Conservation (phyloP, 2,797 vertebrate genomes). For the Sternarchorhynchus goeldii region DNA sequence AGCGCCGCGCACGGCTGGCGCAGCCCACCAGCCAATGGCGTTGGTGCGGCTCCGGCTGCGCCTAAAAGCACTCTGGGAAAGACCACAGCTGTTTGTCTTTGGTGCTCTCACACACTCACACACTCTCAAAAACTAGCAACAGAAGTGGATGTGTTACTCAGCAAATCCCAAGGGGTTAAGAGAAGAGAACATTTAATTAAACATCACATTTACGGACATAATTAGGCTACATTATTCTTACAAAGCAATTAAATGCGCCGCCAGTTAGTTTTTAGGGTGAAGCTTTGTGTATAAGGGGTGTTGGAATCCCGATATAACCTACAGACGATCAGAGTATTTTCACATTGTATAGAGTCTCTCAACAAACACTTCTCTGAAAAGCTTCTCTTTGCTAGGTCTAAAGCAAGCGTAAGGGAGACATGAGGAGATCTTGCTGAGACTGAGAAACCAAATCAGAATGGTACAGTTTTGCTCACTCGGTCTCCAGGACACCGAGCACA, state of each 20-base stretch:
- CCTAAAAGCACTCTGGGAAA: conserved; percentile 21
- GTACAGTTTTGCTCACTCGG: background rate
- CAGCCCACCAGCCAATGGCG: conserved; percentile 28
- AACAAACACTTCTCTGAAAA: background rate
- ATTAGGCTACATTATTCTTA: conserved; percentile 26
- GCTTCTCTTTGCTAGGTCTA: background rate
- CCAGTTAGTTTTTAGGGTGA: background rate
- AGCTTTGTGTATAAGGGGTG: background rate
- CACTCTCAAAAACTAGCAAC: background rate
- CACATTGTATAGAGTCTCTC: background rate
- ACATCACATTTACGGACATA: conserved; percentile 23
- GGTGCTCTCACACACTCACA: too few relatives aligned
- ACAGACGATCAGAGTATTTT: background rate
- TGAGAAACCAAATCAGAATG: background rate
- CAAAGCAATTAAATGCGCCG: conserved; percentile 35
- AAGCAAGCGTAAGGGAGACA: too few relatives aligned
- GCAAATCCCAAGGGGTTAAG: conserved; percentile 18
- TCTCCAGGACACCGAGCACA: background rate
- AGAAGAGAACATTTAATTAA: conserved; percentile 39
- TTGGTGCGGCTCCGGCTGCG: background rate
- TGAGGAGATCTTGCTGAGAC: background rate
- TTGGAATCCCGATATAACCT: too few relatives aligned
- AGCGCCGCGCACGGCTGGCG: background rate
- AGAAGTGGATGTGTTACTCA: conserved; percentile 19
- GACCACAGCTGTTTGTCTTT: background rate